Percentiles rank a stretch among this genome's conserved stretches.
Evolutionary conservation across 1,140 invertebrate genomes (phyloP).

Genomic region (Kradibia gibbosae): DNA sequence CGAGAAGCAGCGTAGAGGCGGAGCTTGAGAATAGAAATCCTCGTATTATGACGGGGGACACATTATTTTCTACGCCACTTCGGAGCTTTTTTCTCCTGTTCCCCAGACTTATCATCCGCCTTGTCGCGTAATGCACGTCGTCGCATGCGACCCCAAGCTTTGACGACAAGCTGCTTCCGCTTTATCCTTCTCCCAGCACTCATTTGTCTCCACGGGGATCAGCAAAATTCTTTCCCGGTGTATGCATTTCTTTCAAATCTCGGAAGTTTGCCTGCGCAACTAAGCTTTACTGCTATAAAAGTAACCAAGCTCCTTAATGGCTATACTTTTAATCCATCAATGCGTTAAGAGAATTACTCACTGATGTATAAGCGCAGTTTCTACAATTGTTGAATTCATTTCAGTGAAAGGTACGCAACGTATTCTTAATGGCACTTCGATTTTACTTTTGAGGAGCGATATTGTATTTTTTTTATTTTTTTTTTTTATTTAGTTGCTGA

Average conservation of each 20-base stretch:
- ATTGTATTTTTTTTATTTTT: too few relatives aligned
- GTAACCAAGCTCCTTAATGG: not conserved
- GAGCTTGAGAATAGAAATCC: not conserved
- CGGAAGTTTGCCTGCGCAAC: not conserved
- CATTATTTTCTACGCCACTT: conserved; percentile 18
- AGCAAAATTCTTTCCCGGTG: not conserved
- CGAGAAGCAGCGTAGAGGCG: not conserved
- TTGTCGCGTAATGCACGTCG: not conserved
- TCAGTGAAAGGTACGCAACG: not conserved
- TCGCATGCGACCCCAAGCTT: conserved; percentile 37
- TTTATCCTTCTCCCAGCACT: conserved; percentile 15
- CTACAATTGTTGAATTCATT: not conserved
- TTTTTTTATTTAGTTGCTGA: too few relatives aligned
- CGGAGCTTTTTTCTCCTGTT: conserved; percentile 28
- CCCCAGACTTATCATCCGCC: not conserved
- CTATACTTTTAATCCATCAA: not conserved
- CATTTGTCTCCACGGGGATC: not conserved
- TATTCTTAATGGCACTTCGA: not conserved
- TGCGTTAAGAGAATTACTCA: not conserved
- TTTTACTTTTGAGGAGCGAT: not conserved
- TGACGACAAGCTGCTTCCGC: conserved; percentile 38
- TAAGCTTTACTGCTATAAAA: not conserved
- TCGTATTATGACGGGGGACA: not conserved
- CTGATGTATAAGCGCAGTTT: not conserved
- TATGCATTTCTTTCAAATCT: conserved; percentile 16